These are phyloP conservation scores for Ferdinandea cuprea DNA, from an alignment of 2,888 invertebrate species.

Conservation along the genomic window DNA sequence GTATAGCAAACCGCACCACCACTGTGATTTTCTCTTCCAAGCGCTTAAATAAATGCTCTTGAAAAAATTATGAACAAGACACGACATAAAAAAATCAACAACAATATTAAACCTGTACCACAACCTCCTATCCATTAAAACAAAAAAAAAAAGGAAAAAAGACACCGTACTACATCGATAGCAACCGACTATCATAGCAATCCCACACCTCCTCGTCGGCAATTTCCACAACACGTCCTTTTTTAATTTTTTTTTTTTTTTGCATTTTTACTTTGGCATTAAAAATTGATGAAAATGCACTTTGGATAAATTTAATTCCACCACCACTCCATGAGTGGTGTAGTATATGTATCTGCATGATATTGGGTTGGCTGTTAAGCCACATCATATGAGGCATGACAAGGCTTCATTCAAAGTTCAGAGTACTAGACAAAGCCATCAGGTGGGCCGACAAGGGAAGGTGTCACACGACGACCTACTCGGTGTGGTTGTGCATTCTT, in stretches of 20 bases:
- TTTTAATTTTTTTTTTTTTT: slow-evolving; percentile 37
- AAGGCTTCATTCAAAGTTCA: not conserved
- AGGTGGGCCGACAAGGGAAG: slow-evolving; percentile 18
- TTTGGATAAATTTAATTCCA: slow-evolving; percentile 73
- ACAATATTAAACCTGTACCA: slow-evolving; percentile 53
- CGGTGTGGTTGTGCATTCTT: slow-evolving; percentile 29
- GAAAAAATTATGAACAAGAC: slow-evolving; percentile 57
- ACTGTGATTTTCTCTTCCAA: slow-evolving; percentile 43
- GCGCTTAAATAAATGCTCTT: slow-evolving; percentile 56
- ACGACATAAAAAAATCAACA: slow-evolving; percentile 46
- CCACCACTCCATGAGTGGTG: slow-evolving; percentile 50
- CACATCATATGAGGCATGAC: slow-evolving; percentile 49
- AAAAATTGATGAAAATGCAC: slow-evolving; percentile 74
- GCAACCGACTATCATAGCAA: slow-evolving; percentile 50
- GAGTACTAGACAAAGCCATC: slow-evolving; percentile 24
- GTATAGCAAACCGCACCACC: slow-evolving; percentile 21
- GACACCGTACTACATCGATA: slow-evolving; percentile 56
- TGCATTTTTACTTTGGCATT: slow-evolving; percentile 63
- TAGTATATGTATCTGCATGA: slow-evolving; percentile 9
- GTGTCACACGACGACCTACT: slow-evolving; percentile 23
- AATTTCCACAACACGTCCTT: slow-evolving; percentile 12
- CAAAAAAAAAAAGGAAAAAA: slow-evolving; percentile 13
- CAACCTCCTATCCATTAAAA: slow-evolving; percentile 29
- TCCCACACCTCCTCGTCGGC: slow-evolving; percentile 13
- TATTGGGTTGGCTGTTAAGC: slow-evolving; percentile 48